Evolutionary conservation across 92 coral and sea anemone genomes (phyloP).

Genomic region (Porites lobata): DNA sequence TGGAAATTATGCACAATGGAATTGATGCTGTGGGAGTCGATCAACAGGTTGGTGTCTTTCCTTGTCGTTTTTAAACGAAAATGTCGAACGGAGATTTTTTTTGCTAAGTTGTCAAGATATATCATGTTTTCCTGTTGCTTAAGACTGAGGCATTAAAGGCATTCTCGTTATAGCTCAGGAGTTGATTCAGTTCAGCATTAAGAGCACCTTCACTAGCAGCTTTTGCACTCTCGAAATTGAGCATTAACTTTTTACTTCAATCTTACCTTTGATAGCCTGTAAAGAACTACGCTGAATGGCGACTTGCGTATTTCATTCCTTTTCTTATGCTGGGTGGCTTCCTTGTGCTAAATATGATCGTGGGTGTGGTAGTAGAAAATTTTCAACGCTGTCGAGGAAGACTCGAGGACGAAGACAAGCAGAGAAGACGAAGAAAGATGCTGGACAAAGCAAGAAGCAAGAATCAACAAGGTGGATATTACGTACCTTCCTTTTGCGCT

Average conservation of each 20-base stretch:
- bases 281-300: constrained; percentile 89
- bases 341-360: constrained; percentile 97
- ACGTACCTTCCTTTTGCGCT: no score
- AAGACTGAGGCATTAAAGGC: neutral
- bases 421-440: constrained; percentile 38
- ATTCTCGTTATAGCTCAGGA: neutral
- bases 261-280: constrained; percentile 75
- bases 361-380: constrained; percentile 97
- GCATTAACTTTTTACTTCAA: neutral
- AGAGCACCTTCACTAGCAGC: neutral
- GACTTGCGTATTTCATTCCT: constrained; percentile 90
- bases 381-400: constrained; percentile 94
- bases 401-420: constrained; percentile 84
- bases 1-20: constrained; percentile 97
- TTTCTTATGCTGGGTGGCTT: constrained; percentile 96
- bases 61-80: no score
- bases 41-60: constrained; percentile 70
- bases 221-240: neutral
- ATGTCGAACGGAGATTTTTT: neutral
- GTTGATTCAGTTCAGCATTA: no score
- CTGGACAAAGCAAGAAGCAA: constrained; percentile 40
- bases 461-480: constrained; percentile 43
- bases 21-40: constrained; percentile 96
- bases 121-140: neutral
- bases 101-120: neutral